Base-by-base conservation (phyloP, 2,888 invertebrate species). In the Aleiodes leptofemur region DNA sequence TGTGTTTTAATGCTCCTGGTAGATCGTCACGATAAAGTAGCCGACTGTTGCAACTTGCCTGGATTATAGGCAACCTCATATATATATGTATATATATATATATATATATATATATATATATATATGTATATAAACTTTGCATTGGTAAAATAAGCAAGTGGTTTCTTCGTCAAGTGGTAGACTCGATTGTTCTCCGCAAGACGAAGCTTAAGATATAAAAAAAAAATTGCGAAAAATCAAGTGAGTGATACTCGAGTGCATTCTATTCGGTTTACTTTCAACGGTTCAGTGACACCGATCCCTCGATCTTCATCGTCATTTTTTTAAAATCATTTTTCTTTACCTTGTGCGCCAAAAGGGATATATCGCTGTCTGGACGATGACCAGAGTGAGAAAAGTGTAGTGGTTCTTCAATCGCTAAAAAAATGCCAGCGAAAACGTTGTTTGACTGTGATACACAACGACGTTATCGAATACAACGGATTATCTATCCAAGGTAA, bases 1-100 rank as follows among this genome's bases (percentile, higher is more conserved):
- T 81, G 76, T 80, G 81, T 81, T 81, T 81, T 80, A 80, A 81
- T 81, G 80, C 78, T 81, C 78, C 72, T 77, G 78, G 76, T 73
- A 75, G 74, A 76, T 76, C 76, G 69, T 76, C 68, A 76, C 66
- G 76, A 76, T 76, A 75, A 72, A 76, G 69, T 76, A 68, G 72
- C 72, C 71, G 71, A 64, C 70, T 56, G 50, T 71, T 71, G 48
- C 70, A 69, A 34, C 51, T 72, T 53, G 55, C 72, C 43, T 31
- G 66, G 48, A 64, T 64, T 64, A 64, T 64, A 64, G 64, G 64
- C 48, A 64, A 43, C 48, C 48, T 16, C 4, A 43, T 34, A 43
- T 3, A 3, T 43, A 43, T 43, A 43, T 43, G 8, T 43, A 43
- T 43, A 16, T 14, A 31, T 59, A 59, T 43, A 43, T 43, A 43